Conservation (phyloP, 1,140 invertebrate genomes). For the Apis laboriosa region DNA sequence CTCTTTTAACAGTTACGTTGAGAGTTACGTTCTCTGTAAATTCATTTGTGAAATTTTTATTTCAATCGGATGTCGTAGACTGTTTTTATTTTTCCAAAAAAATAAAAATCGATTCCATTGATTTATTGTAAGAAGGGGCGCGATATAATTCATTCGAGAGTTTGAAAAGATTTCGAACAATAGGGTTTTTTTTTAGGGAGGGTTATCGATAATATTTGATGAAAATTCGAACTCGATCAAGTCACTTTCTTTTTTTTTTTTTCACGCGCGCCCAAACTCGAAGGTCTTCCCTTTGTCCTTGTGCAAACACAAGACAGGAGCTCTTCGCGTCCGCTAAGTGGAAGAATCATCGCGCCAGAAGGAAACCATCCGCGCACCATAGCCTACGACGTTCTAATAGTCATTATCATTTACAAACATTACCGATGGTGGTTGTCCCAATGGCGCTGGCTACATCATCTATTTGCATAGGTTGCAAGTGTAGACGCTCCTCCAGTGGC, state of each 20-base stretch:
- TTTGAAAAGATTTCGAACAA: too few relatives aligned
- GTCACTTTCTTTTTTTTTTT: neutral
- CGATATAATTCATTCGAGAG: too few relatives aligned
- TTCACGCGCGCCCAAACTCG: neutral
- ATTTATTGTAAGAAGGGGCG: too few relatives aligned
- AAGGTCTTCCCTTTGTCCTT: slow-evolving; percentile 29
- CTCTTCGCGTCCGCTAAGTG: slow-evolving; percentile 66
- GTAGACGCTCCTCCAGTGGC: slow-evolving; percentile 56
- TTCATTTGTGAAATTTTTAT: too few relatives aligned
- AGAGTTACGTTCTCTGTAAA: too few relatives aligned
- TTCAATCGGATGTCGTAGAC: too few relatives aligned
- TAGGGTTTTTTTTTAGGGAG: too few relatives aligned
- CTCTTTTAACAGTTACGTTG: too few relatives aligned
- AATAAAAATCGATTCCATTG: too few relatives aligned
- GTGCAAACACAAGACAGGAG: slow-evolving; percentile 64
- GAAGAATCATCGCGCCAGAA: slow-evolving; percentile 64
- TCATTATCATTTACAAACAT: slow-evolving; percentile 72
- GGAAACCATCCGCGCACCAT: slow-evolving; percentile 28
- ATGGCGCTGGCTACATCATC: slow-evolving; percentile 38
- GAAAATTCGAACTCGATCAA: neutral
- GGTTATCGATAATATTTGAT: neutral
- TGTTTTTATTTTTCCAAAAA: too few relatives aligned
- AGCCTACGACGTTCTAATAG: slow-evolving; percentile 63
- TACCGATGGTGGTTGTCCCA: neutral
- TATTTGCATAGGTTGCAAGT: slow-evolving; percentile 65